Base-by-base conservation (phyloP, 2,113 vertebrate species). In the Rhipidura dahli region DNA sequence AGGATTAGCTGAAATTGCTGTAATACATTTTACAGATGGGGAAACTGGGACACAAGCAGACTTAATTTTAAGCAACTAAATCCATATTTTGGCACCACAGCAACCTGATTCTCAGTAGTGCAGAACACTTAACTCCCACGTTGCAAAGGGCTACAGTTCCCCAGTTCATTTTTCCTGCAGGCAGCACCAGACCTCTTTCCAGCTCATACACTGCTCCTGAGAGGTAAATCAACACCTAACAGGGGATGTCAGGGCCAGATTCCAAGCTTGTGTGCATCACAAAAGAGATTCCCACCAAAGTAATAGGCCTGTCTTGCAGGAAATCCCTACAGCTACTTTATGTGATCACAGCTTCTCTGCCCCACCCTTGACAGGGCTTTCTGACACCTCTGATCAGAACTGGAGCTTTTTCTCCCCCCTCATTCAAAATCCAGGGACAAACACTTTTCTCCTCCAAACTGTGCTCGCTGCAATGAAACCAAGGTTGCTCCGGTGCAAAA, bases 1-100 rank as follows among this genome's bases (percentile, higher is more conserved):
- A 96, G 72, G 94, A 96, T 97, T 96, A 95, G 94, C 85, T 93
- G 65, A 95, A 96, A 97, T 90, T 95, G 79, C 92, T 69, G 83
- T 91, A 92, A 95, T 90, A 93, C 86, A 89, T 95, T 96, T 92
- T 93, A 91, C 93, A 95, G 90, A 95, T 90, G 92, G 93, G 76
- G 65, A 96, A 96, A 94, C 69, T 95, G 92, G 94, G 92, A 96
- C 94, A 94, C 35, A 53, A 80, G 72, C 79, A 92, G 92, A 82
- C 80, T 96, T 95, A 90, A 92, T 92, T 95, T 97, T 89, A 90
- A 94, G 92, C 90, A 94, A 86, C 88, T 94, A 96, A 93, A 94
- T 94, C 92, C 49, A 9, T 90, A 89, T 93, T 96, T 92, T 95
- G 92, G 95, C 93, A 96, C 94, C n/a, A 83, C 76, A 92, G 92